These are phyloP conservation scores for Allophyes oxyacanthae DNA, from an alignment of 2,888 invertebrate genomes.

Conservation along the genomic window DNA sequence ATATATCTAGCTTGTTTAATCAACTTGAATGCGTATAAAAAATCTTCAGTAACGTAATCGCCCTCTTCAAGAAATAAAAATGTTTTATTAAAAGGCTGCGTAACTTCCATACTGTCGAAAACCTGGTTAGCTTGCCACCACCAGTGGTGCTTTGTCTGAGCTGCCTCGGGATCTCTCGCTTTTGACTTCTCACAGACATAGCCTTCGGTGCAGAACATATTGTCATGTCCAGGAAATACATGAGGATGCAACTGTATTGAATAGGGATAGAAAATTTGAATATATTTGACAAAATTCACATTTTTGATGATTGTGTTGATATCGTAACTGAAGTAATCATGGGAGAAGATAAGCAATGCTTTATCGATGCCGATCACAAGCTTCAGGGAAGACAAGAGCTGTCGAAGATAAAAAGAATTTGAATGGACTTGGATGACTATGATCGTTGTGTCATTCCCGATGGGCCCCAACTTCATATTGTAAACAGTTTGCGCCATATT, in stretches of 20 bases:
- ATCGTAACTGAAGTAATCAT: conserved; percentile 52
- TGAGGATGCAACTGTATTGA: conserved; percentile 66
- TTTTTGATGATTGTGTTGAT: conserved; percentile 53
- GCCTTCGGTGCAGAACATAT: conserved; percentile 56
- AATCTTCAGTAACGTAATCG: conserved; percentile 66
- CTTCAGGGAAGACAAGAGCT: conserved; percentile 60
- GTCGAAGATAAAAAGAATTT: conserved; percentile 55
- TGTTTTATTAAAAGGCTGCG: conserved; percentile 40
- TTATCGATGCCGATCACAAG: conserved; percentile 57
- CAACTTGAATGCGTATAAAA: conserved; percentile 59
- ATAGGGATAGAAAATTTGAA: conserved; percentile 65
- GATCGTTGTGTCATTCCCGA: conserved; percentile 33
- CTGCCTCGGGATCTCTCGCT: conserved; percentile 49
- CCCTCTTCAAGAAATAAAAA: conserved; percentile 63
- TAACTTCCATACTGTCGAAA: conserved; percentile 61
- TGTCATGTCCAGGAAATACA: conserved; percentile 66
- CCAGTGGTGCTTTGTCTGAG: conserved; percentile 70
- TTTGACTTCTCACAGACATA: conserved; percentile 57
- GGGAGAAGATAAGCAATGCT: conserved; percentile 65
- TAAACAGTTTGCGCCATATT: conserved; percentile 60
- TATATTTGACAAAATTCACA: conserved; percentile 50
- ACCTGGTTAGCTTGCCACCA: conserved; percentile 72
- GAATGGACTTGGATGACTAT: conserved; percentile 70
- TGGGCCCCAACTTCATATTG: conserved; percentile 41
- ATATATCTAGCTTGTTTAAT: conserved; percentile 39